A percentile compares a stretch with the other conserved stretches of the same genome.
Conservation (phyloP, 2,888 invertebrate genomes). For the Diadegma fenestrale region DNA sequence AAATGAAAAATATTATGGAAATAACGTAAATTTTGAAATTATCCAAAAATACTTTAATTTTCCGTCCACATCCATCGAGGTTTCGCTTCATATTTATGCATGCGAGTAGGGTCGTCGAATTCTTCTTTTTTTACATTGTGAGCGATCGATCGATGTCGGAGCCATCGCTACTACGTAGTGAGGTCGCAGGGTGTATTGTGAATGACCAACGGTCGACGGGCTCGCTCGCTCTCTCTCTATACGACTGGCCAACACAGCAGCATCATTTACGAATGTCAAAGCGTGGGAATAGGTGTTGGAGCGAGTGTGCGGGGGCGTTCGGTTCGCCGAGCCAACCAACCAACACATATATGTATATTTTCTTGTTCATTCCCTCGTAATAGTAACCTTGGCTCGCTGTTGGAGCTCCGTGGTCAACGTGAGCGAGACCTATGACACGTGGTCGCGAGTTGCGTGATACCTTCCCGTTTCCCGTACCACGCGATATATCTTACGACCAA, state of each 20-base stretch:
- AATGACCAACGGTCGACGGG: constrained; percentile 64
- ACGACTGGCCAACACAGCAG: constrained; percentile 60
- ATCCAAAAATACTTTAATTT: too few species aligned
- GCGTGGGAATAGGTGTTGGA: constrained; percentile 79
- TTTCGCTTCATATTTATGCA: neutral
- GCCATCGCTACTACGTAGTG: constrained; percentile 61
- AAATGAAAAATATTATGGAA: too few species aligned
- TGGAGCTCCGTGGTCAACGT: constrained; percentile 73
- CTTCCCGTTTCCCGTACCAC: constrained; percentile 61
- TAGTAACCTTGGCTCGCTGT: constrained; percentile 83
- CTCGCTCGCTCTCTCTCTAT: constrained; percentile 1
- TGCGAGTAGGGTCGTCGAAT: neutral
- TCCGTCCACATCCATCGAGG: too few species aligned
- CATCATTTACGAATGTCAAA: constrained; percentile 81
- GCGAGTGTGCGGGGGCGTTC: constrained; percentile 71
- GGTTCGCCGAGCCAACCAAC: constrained; percentile 67
- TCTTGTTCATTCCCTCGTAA: constrained; percentile 75
- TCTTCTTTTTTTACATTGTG: neutral
- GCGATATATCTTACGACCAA: constrained; percentile 43
- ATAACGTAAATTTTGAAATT: too few species aligned
- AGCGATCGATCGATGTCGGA: constrained; percentile 44
- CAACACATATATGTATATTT: constrained; percentile 70
- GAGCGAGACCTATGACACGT: constrained; percentile 82
- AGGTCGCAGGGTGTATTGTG: constrained; percentile 57
- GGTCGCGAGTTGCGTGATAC: constrained; percentile 71